Conservation (phyloP, 2,113 vertebrate species). For the Onychostoma macrolepis region DNA sequence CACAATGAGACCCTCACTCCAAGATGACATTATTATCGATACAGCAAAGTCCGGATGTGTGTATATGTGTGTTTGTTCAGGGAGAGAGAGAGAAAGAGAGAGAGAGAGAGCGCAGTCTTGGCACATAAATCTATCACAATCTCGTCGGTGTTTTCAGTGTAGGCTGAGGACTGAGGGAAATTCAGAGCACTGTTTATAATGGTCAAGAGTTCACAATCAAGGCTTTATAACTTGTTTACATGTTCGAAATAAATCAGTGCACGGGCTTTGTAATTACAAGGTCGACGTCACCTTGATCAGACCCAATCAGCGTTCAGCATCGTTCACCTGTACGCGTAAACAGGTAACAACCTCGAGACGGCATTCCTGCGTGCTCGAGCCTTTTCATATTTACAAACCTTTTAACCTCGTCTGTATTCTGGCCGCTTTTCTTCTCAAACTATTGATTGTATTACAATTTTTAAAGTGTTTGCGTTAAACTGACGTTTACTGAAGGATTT, state of each 20-base stretch:
- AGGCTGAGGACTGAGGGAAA: background rate
- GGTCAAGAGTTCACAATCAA: background rate
- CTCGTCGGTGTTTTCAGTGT: background rate
- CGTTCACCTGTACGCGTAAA: constrained; percentile 25
- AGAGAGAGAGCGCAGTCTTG: background rate
- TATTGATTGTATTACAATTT: background rate
- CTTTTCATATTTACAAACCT: background rate
- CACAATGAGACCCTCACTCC: constrained; percentile 22
- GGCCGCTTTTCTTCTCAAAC: background rate
- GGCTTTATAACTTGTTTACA: constrained; percentile 28
- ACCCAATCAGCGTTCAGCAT: constrained; percentile 43
- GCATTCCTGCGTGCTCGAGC: background rate
- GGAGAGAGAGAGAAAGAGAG: constrained; percentile 17
- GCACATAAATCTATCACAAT: background rate
- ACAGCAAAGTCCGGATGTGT: constrained; percentile 10
- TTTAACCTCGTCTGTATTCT: background rate
- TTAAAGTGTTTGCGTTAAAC: background rate
- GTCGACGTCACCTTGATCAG: background rate
- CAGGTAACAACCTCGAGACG: constrained; percentile 14
- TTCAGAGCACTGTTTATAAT: background rate
- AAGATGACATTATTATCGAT: constrained; percentile 30
- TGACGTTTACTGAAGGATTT: background rate
- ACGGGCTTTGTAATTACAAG: background rate
- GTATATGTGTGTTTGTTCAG: background rate
- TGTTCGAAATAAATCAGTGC: constrained; percentile 25